phyloP scores from a whole-genome alignment of 2,113 vertebrate species.

The Grammomys dolichurus region DNA sequence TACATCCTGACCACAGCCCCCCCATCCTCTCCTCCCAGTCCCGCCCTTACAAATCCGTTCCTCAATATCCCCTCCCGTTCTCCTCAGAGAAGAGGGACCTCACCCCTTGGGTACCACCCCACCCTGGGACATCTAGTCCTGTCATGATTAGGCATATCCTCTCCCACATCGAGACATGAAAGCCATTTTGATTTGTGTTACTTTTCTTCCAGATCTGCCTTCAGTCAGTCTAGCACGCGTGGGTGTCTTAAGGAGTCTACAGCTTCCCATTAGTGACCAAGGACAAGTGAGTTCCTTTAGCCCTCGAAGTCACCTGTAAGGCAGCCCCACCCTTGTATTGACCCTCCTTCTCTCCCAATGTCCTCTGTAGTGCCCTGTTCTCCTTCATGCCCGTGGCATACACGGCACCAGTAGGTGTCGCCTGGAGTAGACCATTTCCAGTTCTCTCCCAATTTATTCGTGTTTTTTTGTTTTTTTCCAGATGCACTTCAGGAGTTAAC shows the following conservation, averaged over 20 bases:
- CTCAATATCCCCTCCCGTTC: too few species aligned
- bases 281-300: neutral
- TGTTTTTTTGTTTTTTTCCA: neutral
- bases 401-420: neutral
- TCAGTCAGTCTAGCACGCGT: neutral
- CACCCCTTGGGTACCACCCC: too few species aligned
- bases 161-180: neutral
- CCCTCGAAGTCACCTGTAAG: neutral
- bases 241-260: neutral
- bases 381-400: neutral
- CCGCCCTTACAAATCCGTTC: too few species aligned
- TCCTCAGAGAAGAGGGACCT: too few species aligned
- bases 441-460: neutral
- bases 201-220: neutral
- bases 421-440: neutral
- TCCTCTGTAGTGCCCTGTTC: neutral
- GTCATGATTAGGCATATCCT: too few species aligned
- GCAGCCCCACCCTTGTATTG: too few species aligned
- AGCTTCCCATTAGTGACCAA: neutral
- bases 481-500: neutral
- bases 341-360: neutral
- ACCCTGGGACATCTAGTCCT: too few species aligned
- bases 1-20: too few species aligned
- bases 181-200: neutral
- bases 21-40: too few species aligned